phyloP scores from a whole-genome alignment of 2,113 vertebrate species.

The Tyrannus savana region DNA sequence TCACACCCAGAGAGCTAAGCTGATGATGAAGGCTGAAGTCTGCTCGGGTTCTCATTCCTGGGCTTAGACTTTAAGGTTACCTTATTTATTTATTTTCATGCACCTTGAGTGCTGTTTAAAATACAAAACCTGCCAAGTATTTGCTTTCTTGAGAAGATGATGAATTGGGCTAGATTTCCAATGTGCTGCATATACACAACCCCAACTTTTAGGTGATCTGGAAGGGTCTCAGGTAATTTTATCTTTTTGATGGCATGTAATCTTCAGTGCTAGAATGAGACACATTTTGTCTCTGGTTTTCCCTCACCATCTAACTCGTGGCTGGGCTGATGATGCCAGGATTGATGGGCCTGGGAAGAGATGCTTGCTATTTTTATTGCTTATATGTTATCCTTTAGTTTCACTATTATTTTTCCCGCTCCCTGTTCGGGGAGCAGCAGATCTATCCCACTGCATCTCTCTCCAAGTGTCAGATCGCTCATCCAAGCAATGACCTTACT shows the following conservation, averaged over 20 bases:
- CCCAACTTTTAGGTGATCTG: constrained; percentile 17
- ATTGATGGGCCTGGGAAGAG: constrained; percentile 54
- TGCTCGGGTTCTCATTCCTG: constrained; percentile 32
- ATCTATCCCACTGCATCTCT: constrained; percentile 35
- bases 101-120: constrained; percentile 26
- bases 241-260: constrained; percentile 60
- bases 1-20: constrained; percentile 60
- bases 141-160: constrained; percentile 38
- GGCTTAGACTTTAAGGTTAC: constrained; percentile 40
- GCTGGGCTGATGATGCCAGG: constrained; percentile 30
- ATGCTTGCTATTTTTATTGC: constrained; percentile 54
- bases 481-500: constrained; percentile 46
- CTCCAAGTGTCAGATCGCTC: constrained; percentile 48
- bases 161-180: constrained; percentile 41
- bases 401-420: constrained; percentile 56
- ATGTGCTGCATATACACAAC: constrained; percentile 40
- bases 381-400: constrained; percentile 60
- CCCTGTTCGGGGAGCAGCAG: constrained; percentile 16
- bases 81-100: constrained; percentile 59
- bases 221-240: constrained; percentile 53
- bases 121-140: constrained; percentile 45
- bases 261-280: constrained; percentile 57
- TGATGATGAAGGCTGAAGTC: constrained; percentile 61
- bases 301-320: constrained; percentile 10
- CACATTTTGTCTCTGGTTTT: constrained; percentile 52